Base-by-base conservation (phyloP, 92 coral and sea anemone genomes). In the Porites lobata region DNA sequence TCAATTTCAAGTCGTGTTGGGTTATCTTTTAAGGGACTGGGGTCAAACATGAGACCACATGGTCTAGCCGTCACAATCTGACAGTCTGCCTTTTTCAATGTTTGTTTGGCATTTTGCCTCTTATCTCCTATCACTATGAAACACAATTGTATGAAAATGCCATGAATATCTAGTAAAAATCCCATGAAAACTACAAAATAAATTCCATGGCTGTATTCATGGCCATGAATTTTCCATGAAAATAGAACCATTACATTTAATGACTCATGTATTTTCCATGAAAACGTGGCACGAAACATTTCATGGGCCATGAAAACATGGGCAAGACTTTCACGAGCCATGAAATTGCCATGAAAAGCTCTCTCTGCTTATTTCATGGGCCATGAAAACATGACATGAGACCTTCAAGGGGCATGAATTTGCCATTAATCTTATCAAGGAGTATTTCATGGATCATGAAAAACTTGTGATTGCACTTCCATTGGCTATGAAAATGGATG, bases 1-100 rank as follows among this genome's bases (percentile, higher is more conserved):
- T 29, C 32, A 29, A 29, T 29, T 29, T 29, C 32, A 29, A 29
- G 32, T 29, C 32, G 3, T 29, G 32, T 29, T 29, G 32, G 32
- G 32, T 1, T 29, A 29, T 29, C 32, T 29, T 0, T 29, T 29
- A 29, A 29, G 32, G 32, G 32, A 9, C 32, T 21, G 21, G 50
- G 47, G 76, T 29, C 51, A 71, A 71, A 71, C 76, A 71, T 71
- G 9, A 71, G 53, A 24, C 75, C 52, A 71, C 76, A 70, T 43
- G 76, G 53, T 70, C 76, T 70, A 70, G 76, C 76, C 11, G 54
- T 70, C 76, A 70, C 76, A 70, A 70, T 70, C 76, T 70, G 75
- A 29, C 75, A 69, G 75, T 75, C 66, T 75, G 79, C 79, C 79
- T 75, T 75, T 75, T 75, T 52, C 78, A 75, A 54, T 75, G 65